These are phyloP conservation scores for Deroptyus accipitrinus DNA, from an alignment of 2,113 vertebrate species.

Conservation along the genomic window DNA sequence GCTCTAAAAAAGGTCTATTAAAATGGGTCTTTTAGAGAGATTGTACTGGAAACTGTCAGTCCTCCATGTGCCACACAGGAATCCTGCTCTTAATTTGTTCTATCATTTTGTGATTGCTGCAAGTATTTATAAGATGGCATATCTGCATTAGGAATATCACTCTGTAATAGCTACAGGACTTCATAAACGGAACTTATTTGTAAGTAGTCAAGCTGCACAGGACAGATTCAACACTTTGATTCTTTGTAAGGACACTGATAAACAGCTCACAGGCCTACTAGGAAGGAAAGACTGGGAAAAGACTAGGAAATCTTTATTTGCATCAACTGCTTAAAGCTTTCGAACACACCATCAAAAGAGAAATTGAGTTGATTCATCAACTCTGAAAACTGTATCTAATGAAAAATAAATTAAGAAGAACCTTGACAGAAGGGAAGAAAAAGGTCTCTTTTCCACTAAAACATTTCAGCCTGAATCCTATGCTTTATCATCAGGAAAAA, in stretches of 20 bases:
- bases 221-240: background rate
- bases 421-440: background rate
- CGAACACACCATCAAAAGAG: background rate
- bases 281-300: background rate
- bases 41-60: background rate
- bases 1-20: background rate
- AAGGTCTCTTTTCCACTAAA: background rate
- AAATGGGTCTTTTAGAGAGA: background rate
- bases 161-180: background rate
- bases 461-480: background rate
- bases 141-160: background rate
- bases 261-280: background rate
- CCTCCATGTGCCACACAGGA: fast-evolving
- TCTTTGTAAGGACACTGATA: background rate
- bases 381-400: background rate
- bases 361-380: background rate
- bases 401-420: background rate
- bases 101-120: background rate
- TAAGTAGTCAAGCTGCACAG: background rate
- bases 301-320: background rate
- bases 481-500: background rate
- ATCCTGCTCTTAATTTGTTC: background rate
- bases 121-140: background rate
- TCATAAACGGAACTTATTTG: background rate
- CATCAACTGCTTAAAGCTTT: background rate